A percentile compares a stretch with the other conserved stretches of the same genome.
Evolutionary conservation across 2,113 vertebrate genomes (phyloP).

Genomic region (Crotophaga sulcirostris): DNA sequence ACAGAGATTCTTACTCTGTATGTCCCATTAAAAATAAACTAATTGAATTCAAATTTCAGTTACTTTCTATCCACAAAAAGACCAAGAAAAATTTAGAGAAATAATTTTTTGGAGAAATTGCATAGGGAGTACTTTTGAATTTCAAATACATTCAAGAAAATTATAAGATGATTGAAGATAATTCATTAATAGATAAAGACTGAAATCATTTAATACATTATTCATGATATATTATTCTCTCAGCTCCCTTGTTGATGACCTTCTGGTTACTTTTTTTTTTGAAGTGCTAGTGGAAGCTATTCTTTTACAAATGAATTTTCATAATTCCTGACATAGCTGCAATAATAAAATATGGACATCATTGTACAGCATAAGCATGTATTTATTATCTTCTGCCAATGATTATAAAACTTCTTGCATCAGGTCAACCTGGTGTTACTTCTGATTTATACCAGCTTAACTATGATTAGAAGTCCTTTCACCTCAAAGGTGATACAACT

Average conservation of each 20-base stretch:
- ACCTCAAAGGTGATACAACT: not conserved
- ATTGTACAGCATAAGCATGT: not conserved
- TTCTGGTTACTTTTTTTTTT: slow-evolving; percentile 21
- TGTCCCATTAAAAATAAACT: not conserved
- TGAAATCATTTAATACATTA: slow-evolving; percentile 63
- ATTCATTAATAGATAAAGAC: slow-evolving; percentile 66
- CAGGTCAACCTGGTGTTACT: not conserved
- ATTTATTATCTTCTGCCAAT: not conserved
- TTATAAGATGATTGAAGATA: slow-evolving; percentile 66
- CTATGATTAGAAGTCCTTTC: not conserved
- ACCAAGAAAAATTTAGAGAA: slow-evolving; percentile 36
- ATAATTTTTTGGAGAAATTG: slow-evolving; percentile 55
- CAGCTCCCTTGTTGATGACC: slow-evolving; percentile 60
- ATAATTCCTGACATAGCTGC: slow-evolving; percentile 16
- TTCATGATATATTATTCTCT: slow-evolving; percentile 58
- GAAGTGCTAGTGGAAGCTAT: slow-evolving; percentile 19
- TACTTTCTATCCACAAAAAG: slow-evolving; percentile 6
- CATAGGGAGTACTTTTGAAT: slow-evolving; percentile 57
- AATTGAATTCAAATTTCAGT: slow-evolving; percentile 30
- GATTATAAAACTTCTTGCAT: not conserved
- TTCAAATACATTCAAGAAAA: slow-evolving; percentile 60
- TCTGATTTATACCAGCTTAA: not conserved
- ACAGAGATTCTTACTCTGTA: not conserved
- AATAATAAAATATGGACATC: not conserved
- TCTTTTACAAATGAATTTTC: not conserved